Base-by-base conservation (phyloP, 2,113 vertebrate genomes). In the Crotalus helleri region DNA sequence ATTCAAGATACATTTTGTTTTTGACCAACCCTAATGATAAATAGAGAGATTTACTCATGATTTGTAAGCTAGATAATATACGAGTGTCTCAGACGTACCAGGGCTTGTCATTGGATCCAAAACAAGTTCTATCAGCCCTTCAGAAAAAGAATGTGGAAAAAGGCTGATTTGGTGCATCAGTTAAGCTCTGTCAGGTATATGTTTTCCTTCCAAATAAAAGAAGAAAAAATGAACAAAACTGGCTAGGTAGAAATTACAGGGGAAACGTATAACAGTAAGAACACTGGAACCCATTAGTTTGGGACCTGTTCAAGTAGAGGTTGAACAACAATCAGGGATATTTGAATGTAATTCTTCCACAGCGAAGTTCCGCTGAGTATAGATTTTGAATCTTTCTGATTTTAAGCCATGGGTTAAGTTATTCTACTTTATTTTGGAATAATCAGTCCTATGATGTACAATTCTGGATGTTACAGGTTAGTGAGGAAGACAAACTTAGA, bases 191-290 rank as follows among this genome's bases (percentile, higher is more conserved):
- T 95, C 93, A 81, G 94, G 93, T 93, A 95, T 54, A 81, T 58
- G 93, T 93, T 94, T 94, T 92, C 89, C 90, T 94, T 91, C 93
- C 91, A 86, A 94, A 93, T 92, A 94, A 94, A 92, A 91, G 23
- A 46, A 93, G 54, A n/a, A 46, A 61, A 90, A 4, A 11, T 5
- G 11, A 81, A 46, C 17, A 57, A 21, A 87, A 87, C 17, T 33
- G 85, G 91, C 26, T 10, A n/a, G 4, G 55, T 24, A 1, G 24
- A 49, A 44, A 17, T 61, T 46, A n/a, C 24, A 26, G 44, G 49
- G 21, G 19, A 12, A 17, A 44, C n/a, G 17, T 39, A 49, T 53
- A 39, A 44, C 7, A 44, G 7, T 81, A 21, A 44, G 19, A 81
- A 44, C 69, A 81, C 33, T 21, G 15, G 6, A 81, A 81, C 17